Base-by-base conservation (phyloP, 2,113 vertebrate species). In the Falco punctatus region DNA sequence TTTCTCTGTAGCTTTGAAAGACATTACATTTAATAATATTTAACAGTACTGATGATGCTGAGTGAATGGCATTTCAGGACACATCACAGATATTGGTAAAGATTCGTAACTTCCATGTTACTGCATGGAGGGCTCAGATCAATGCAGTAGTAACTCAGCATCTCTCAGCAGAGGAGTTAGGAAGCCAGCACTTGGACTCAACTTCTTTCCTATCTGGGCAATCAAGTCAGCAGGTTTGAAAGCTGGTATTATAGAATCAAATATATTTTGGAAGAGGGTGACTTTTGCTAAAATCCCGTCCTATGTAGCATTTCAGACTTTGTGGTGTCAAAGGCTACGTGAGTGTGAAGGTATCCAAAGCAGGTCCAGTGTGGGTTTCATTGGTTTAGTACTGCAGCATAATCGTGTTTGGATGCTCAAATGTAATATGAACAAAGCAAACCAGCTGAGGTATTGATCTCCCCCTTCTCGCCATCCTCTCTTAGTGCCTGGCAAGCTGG, bases 401-500 rank as follows among this genome's bases (percentile, higher is more conserved):
- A 69, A 78, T 90, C 33, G 10, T 54, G n/a, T 90, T 94, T 91
- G 66, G 23, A 48, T 93, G 71, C 69, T 92, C 93, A 81, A 96
- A 95, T 54, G 35, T 82, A 81, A 35, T 17, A 52, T 19, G 71
- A 95, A 49, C 61, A 92, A 91, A 91, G 77, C 65, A 32, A 61
- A 5, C 61, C 57, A 88, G 73, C 51, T 91, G 84, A 91, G 61
- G 28, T 74, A 49, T 62, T 70, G 42, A 87, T 71, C 84, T 91
- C 55, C 71, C 42, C 12, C 32, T 51, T 94, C 79, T 90, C 4
- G 5, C 44, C 33, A 61, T 26, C 33, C 48, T 92, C 90, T 75
- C 79, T 61, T 83, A 67, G 32, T 75, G 62, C 66, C 75, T 86
- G 26, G 27, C 74, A 75, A 79, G 38, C 66, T 88, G 26, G 9